phyloP scores from a whole-genome alignment of 2,797 vertebrate species.

The Protonibea diacanthus region DNA sequence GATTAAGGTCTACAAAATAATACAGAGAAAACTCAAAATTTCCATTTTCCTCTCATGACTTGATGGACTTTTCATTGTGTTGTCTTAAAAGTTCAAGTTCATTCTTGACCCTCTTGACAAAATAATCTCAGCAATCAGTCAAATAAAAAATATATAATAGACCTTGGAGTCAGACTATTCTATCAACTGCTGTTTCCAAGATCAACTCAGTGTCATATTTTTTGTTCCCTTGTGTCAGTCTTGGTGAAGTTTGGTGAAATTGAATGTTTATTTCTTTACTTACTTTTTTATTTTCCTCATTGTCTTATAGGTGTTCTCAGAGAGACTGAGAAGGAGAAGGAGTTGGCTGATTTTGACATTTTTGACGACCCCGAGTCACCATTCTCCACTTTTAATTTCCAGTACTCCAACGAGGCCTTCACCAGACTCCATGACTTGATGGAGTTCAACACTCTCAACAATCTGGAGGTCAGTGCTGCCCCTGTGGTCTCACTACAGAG shows the following conservation, averaged over 20 bases:
- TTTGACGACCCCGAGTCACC: conserved; percentile 95
- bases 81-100: not conserved
- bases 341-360: conserved; percentile 97
- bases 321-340: conserved; percentile 92
- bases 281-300: not conserved
- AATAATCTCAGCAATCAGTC: not conserved
- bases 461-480: conserved; percentile 89
- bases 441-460: conserved; percentile 99
- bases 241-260: not conserved
- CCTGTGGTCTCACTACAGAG: not conserved
- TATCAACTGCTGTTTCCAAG: no score
- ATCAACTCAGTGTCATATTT: not conserved
- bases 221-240: not conserved
- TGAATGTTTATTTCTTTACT: not conserved
- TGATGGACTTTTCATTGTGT: not conserved
- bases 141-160: not conserved
- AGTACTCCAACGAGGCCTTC: conserved; percentile 94
- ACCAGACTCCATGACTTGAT: conserved; percentile 95
- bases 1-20: no score
- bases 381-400: conserved; percentile 98
- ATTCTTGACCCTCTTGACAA: not conserved
- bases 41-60: no score
- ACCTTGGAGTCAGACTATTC: not conserved
- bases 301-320: conserved; percentile 88
- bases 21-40: no score